Base-by-base conservation (phyloP, 37 sponge, comb jelly and placozoan species). In the Agelas oroides region DNA sequence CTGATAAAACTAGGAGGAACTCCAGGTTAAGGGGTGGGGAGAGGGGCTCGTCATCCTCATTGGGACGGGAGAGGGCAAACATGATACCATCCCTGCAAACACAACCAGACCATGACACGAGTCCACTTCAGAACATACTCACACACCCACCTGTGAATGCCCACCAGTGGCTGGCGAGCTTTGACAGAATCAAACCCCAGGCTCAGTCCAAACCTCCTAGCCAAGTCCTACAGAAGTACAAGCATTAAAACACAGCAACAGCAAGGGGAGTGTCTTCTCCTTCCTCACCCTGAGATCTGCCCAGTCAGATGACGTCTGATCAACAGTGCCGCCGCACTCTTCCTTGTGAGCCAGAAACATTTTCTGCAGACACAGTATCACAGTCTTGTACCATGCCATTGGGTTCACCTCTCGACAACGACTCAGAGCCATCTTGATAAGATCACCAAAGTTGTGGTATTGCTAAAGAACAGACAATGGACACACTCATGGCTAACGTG, bases 1-100 rank as follows among this genome's bases (percentile, higher is more conserved):
- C 98, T 11, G 87, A 60, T 15, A 98, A 67, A 12, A 98, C 67
- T 20, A 91, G 89, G 12, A 98, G 91, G 86, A 98, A 98, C 68
- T 79, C 79, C 15, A 98, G 28, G 79, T 95, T 73, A 2, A 90
- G 87, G 0, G 87, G 87, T 25, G 83, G 76, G 16, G 65, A 32
- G 13, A 20, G 20, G 37, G 35, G 36, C 1, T 77, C 66, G 0
- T 66, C 72, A 3, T 69, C 70, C 34, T 36, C 36, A 5, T 76
- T 62, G 0, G 20, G 6, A 38, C 67, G 40, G 2, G 72, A 40
- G 24, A 92, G 59, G 62, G 92, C 92, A 87, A 81, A 92, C 30
- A 57, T 40, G 1, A 92, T 92, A 0, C 92, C 92, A n/a, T 92
- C 92, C 73, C 89, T 90, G 70, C 23, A 59, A 15, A 72, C 32